These are phyloP conservation scores for Clarias batrachus DNA, from an alignment of 2,113 vertebrate species.

Conservation along the genomic window DNA sequence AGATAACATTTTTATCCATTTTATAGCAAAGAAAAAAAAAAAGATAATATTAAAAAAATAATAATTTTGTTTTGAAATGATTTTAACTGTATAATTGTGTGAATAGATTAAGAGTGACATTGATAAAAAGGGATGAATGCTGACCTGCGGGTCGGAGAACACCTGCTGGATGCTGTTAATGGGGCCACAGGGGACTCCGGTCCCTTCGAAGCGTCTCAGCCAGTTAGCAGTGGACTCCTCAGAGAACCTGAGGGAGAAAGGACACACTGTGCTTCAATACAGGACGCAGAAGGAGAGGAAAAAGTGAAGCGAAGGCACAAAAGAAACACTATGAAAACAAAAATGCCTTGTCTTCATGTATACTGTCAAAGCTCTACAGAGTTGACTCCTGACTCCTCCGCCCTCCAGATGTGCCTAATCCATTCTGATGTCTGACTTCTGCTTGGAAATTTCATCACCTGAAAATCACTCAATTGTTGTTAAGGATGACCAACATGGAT, in stretches of 20 bases:
- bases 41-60: not conserved
- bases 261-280: constrained; percentile 56
- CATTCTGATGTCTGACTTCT: not conserved
- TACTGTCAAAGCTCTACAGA: not conserved
- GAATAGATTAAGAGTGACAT: not conserved
- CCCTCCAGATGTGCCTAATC: not conserved
- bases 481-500: not conserved
- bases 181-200: constrained; percentile 86
- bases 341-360: not conserved
- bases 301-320: not conserved
- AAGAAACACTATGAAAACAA: not conserved
- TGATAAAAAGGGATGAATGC: constrained; percentile 43
- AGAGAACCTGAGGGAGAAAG: constrained; percentile 74
- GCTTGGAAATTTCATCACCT: not conserved
- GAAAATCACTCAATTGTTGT: not conserved
- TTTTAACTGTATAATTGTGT: not conserved
- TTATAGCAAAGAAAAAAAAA: not conserved
- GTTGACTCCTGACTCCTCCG: not conserved
- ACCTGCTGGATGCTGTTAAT: constrained; percentile 91
- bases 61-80: not conserved
- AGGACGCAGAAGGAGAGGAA: constrained; percentile 19
- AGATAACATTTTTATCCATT: not conserved
- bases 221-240: constrained; percentile 81
- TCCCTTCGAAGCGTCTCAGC: constrained; percentile 84
- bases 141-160: constrained; percentile 89